phyloP scores from a whole-genome alignment of 1,140 invertebrate species.

The Babylonia areolata region DNA sequence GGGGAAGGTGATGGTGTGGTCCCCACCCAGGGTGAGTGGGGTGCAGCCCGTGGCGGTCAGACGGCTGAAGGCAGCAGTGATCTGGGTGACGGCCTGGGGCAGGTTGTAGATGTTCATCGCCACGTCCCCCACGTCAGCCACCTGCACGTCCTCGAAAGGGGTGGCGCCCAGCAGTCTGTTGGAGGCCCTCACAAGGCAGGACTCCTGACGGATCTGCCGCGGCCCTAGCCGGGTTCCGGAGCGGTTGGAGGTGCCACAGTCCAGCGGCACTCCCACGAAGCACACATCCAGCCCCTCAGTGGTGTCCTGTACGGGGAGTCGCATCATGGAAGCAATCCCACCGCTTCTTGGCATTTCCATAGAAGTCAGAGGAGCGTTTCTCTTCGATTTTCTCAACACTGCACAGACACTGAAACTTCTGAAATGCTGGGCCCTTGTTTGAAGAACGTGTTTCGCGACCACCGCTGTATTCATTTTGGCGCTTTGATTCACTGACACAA shows the following conservation, averaged over 20 bases:
- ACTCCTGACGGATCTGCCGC: slow-evolving; percentile 73
- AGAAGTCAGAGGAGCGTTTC: no score
- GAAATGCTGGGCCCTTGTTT: no score
- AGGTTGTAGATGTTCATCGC: slow-evolving; percentile 67
- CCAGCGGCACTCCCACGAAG: slow-evolving; percentile 73
- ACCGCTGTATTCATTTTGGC: no score
- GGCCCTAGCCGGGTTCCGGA: slow-evolving; percentile 73
- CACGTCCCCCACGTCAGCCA: slow-evolving; percentile 71
- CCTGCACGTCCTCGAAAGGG: slow-evolving; percentile 69
- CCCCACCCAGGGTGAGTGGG: slow-evolving; percentile 68
- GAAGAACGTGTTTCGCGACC: no score
- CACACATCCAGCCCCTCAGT: slow-evolving; percentile 72
- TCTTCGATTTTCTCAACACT: no score
- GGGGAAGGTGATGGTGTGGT: slow-evolving; percentile 72
- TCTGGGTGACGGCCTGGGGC: slow-evolving; percentile 64
- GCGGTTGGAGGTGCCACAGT: slow-evolving; percentile 72
- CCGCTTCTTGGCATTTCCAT: slow-evolving; percentile 62
- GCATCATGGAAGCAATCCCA: slow-evolving; percentile 70
- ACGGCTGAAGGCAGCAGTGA: slow-evolving; percentile 54
- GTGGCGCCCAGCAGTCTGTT: slow-evolving; percentile 65
- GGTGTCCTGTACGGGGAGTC: slow-evolving; percentile 61
- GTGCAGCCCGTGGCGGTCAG: slow-evolving; percentile 64
- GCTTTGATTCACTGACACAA: no score
- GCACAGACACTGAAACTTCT: no score
- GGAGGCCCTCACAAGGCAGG: slow-evolving; percentile 62